These are phyloP conservation scores for Plebejus melissa DNA, from an alignment of 2,888 invertebrate species.

Conservation along the genomic window DNA sequence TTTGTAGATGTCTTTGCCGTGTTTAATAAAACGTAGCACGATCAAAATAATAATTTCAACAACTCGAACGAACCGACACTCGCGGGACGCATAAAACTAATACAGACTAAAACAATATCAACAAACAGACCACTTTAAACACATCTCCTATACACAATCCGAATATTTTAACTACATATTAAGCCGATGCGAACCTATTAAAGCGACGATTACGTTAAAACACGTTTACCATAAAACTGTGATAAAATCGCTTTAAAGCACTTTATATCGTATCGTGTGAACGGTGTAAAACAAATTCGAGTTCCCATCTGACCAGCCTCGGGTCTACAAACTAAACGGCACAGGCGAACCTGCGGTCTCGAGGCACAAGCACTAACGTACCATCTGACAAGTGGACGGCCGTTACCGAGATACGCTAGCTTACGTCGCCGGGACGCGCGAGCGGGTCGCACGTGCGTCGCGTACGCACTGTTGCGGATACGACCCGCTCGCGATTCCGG, in stretches of 20 bases:
- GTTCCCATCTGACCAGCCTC: conserved; percentile 26
- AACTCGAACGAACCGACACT: conserved; percentile 25
- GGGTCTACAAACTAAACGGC: conserved; percentile 28
- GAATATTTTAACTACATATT: conserved; percentile 34
- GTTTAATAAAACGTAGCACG: conserved; percentile 18
- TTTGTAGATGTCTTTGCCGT: conserved; percentile 23
- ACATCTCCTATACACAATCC: conserved; percentile 29
- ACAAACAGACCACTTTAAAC: conserved; percentile 31
- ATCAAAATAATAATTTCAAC: conserved; percentile 28
- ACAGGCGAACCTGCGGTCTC: conserved; percentile 33
- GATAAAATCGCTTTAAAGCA: conserved; percentile 38
- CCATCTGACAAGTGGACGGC: conserved; percentile 36
- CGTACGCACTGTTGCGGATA: not conserved
- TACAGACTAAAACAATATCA: conserved; percentile 29
- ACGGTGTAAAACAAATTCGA: conserved; percentile 29
- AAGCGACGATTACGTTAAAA: conserved; percentile 40
- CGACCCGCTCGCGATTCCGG: not conserved
- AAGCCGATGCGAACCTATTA: conserved; percentile 38
- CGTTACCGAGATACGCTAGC: conserved; percentile 54
- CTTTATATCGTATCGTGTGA: conserved; percentile 28
- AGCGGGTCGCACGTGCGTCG: not conserved
- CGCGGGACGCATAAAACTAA: conserved; percentile 19
- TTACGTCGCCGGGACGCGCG: not conserved
- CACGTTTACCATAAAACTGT: conserved; percentile 37
- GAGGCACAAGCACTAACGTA: conserved; percentile 29